Base-by-base conservation (phyloP, 2,888 invertebrate species). In the Sturmia bella region DNA sequence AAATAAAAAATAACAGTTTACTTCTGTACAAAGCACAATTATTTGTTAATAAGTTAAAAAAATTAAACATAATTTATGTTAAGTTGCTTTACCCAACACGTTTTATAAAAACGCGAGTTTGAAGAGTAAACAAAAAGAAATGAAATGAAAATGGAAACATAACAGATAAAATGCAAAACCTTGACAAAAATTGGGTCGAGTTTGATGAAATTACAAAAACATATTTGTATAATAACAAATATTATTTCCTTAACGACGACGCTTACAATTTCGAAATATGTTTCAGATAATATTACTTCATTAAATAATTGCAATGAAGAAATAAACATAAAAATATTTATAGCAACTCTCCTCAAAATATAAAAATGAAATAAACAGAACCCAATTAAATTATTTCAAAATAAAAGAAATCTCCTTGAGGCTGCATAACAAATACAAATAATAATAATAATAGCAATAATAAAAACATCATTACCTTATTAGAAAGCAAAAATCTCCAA, bases 401-500 rank as follows among this genome's bases (percentile, higher is more conserved):
- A 48, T 32, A 32, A 21, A 66, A 56, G 15, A 41, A 52, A 39
- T 50, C 43, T 45, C 57, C 15, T 59, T 43, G 78, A 78, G 72
- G 50, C 70, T 70, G 73, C 43, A 37, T 15, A 78, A 70, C 56
- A 70, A 77, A 63, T 17, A 70, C 12, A 37, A 72, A 37, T 21
- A 52, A 72, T 21, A 59, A 66, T 24, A 52, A 72, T 24, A 59
- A 66, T 39, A 52, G 41, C 21, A 70, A 61, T 17, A 61, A 75
- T 54, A 68, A 64, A 61, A 45, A 72, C 21, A 48, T 19, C 41
- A 70, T 45, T 50, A 70, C 19, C 37, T 77, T 54, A 41, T 54
- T 66, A 59, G 43, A 54, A 57, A 45, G 21, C 9, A 63, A 61
- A 61, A 64, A 59, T 48, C 63, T 66, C 75, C 75, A 82, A 75